A percentile compares a stretch with the other conserved stretches of the same genome.
phyloP scores from a whole-genome alignment of 2,113 vertebrate species.

The Aplodontia rufa region DNA sequence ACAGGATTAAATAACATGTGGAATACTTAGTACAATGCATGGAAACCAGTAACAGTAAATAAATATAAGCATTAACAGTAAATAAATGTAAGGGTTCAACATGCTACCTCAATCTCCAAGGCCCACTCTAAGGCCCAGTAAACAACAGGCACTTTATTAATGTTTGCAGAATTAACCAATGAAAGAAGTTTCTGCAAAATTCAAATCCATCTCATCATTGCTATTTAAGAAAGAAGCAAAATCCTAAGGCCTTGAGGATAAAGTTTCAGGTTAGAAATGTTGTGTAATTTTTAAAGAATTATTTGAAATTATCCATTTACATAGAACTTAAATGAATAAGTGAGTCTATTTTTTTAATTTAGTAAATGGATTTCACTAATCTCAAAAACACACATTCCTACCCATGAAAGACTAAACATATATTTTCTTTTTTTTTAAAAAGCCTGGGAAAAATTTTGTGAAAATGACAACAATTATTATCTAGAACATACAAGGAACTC shows the following conservation, averaged over 20 bases:
- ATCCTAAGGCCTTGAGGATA: not conserved
- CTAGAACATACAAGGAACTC: not conserved
- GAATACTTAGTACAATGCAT: not conserved
- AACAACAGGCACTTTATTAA: not conserved
- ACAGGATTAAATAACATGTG: not conserved
- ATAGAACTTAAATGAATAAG: constrained; percentile 9
- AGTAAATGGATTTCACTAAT: not conserved
- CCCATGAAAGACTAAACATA: not conserved
- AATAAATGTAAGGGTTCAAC: not conserved
- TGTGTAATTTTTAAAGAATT: not conserved
- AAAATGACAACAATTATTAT: too few relatives aligned
- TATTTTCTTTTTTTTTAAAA: too few relatives aligned
- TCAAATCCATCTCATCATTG: not conserved
- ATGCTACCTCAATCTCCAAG: not conserved
- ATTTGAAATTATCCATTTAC: not conserved
- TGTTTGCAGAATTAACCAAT: not conserved
- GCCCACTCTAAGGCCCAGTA: not conserved
- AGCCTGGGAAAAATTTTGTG: not conserved
- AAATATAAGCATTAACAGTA: not conserved
- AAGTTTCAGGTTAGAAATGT: not conserved
- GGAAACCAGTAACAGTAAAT: not conserved
- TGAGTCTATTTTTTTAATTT: constrained; percentile 4
- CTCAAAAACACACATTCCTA: not conserved
- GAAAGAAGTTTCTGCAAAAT: not conserved
- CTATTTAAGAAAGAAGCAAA: not conserved